Percentiles rank a stretch among this genome's conserved stretches.
Evolutionary conservation across 2,113 vertebrate genomes (phyloP).

Genomic region (Tupaia chinensis): DNA sequence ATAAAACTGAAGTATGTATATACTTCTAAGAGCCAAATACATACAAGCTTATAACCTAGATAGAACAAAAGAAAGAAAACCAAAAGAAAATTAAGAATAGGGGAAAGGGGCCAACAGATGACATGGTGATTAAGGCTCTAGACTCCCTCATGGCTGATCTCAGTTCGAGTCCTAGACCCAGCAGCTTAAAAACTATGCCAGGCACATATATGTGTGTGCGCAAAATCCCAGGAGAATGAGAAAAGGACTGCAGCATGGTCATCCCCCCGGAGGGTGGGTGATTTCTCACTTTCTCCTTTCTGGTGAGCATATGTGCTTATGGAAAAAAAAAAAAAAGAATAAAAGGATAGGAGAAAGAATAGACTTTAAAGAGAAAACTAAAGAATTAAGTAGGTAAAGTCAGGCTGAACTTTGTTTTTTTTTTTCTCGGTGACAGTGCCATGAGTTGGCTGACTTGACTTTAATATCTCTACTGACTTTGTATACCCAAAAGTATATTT

Average conservation of each 20-base stretch:
- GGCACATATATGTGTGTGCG: too few relatives aligned
- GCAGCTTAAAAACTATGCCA: too few relatives aligned
- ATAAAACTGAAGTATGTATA: not conserved
- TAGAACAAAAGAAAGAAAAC: slow-evolving; percentile 17
- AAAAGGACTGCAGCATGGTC: too few relatives aligned
- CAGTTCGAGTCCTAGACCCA: too few relatives aligned
- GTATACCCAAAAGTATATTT: not conserved
- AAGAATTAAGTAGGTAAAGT: not conserved
- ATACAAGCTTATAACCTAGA: not conserved
- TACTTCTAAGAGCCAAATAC: not conserved
- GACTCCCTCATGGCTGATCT: too few relatives aligned
- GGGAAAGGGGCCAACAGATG: not conserved
- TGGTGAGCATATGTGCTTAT: too few relatives aligned
- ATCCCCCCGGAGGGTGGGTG: too few relatives aligned
- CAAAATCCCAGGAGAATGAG: too few relatives aligned
- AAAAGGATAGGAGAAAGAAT: not conserved
- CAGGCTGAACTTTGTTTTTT: not conserved
- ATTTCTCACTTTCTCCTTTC: too few relatives aligned
- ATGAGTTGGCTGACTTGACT: not conserved
- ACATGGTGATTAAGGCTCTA: too few relatives aligned
- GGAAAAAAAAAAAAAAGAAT: slow-evolving; percentile 15
- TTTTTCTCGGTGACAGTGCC: not conserved
- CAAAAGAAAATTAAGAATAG: not conserved
- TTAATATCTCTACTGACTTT: not conserved
- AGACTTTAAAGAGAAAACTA: slow-evolving; percentile 13